Evolutionary conservation across 2,113 vertebrate species (phyloP), one percentile per base, ranked within the genome.

Genomic region (Arothron firmamentum): DNA sequence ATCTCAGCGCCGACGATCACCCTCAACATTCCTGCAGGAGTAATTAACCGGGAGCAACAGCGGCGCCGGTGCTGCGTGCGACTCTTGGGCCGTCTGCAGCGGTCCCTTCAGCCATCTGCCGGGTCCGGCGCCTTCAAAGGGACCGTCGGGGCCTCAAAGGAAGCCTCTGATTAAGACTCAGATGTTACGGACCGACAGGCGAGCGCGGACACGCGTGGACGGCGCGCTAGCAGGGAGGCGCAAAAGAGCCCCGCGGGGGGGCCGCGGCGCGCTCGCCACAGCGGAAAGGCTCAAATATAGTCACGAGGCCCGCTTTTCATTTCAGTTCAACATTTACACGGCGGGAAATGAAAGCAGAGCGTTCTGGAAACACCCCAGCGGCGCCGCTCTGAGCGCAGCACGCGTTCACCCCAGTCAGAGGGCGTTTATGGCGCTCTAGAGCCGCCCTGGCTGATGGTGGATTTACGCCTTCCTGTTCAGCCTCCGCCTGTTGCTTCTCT

Each of bases 91-190:
- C 59, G 57, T 52, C 60, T 43, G 57, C 78, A 23, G 60, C 10
- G 49, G 52, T 48, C 5, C 10, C 57, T 65, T 59, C 62, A 19
- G 71, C 77, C 83, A 87, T 77, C 81, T 85, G 81, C 70, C 69
- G 59, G 66, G 67, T 66, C 38, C 28, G 0, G 51, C 65, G 48
- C 71, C 83, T 85, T 87, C 85, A 85, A 85, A 85, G 81, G 70
- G 67, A 23, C 64, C 6, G 62, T 58, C 75, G 62, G 62, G 38
- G 25, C 57, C 73, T 83, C 81, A 80, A 68, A 83, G 68, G 69
- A 75, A 55, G 52, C 64, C 71, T 85, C 77, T 87, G 81, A 87
- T 80, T 76, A 56, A 20, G 54, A 67, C 60, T 66, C 72, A 55
- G 56, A 72, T 3, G 21, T 23, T 3, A 23, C 21, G 3, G 21